Conservation (phyloP, 2,888 invertebrate genomes). For the Cryptus armator region DNA sequence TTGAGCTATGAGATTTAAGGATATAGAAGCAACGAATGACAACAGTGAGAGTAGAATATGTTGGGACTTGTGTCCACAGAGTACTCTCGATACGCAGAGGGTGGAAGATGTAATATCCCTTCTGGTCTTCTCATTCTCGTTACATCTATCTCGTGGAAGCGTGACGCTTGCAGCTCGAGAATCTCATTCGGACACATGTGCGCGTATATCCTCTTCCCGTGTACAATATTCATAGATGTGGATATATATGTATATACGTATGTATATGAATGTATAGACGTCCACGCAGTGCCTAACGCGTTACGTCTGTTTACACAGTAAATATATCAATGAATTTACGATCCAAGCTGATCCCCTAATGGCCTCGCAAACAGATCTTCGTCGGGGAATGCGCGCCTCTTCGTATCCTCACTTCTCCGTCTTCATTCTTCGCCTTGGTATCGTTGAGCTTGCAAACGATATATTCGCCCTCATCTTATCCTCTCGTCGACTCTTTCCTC, state of each 20-base stretch:
- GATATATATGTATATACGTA: background rate
- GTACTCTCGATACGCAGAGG: background rate
- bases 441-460: slow-evolving; percentile 34
- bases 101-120: slow-evolving; percentile 1
- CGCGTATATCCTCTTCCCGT: background rate
- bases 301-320: slow-evolving; percentile 81
- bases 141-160: background rate
- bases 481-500: slow-evolving; percentile 1
- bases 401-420: slow-evolving; percentile 24
- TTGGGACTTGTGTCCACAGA: background rate
- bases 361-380: slow-evolving; percentile 82
- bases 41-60: slow-evolving; percentile 11
- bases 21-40: background rate
- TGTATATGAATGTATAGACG: slow-evolving; percentile 17
- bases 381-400: slow-evolving; percentile 78
- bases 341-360: slow-evolving; percentile 81
- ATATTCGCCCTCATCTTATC: slow-evolving; percentile 53
- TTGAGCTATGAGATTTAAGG: background rate
- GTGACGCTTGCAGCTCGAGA: background rate
- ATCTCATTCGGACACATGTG: slow-evolving; percentile 18
- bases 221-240: slow-evolving; percentile 25
- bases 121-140: slow-evolving; percentile 1
- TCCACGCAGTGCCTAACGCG: slow-evolving; percentile 52
- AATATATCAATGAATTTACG: slow-evolving; percentile 85
- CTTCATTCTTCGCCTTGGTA: slow-evolving; percentile 23